phyloP scores from a whole-genome alignment of 1,140 invertebrate species.

The Lasaia peninsularis region DNA sequence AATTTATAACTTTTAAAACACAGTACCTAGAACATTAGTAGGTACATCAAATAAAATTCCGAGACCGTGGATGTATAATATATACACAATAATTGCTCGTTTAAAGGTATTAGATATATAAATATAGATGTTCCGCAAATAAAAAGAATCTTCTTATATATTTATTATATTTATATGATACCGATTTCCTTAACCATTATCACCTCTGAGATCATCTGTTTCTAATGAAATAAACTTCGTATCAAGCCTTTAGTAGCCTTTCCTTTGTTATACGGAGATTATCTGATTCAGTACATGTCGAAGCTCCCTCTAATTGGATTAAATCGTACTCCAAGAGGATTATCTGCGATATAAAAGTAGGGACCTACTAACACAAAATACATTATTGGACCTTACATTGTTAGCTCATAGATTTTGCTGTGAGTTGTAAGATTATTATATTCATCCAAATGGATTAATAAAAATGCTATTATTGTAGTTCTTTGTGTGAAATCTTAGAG shows the following conservation, averaged over 20 bases:
- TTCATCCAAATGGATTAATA: no score
- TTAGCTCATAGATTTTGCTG: neutral
- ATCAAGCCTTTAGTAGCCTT: slow-evolving; percentile 3
- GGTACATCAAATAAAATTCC: no score
- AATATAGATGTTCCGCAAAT: no score
- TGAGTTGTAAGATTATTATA: neutral
- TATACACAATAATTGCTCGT: no score
- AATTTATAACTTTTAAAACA: no score
- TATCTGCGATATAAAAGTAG: slow-evolving; percentile 2
- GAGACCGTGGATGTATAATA: no score
- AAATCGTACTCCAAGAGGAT: neutral
- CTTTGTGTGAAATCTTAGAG: neutral
- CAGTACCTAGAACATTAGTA: no score
- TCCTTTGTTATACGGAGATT: slow-evolving; percentile 1
- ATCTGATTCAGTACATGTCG: slow-evolving; percentile 5
- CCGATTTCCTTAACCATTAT: no score
- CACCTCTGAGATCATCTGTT: neutral
- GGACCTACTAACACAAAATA: neutral
- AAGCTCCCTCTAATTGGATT: slow-evolving; percentile 1
- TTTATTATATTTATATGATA: no score
- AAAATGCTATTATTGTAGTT: no score
- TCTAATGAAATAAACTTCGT: neutral
- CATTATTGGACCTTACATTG: neutral
- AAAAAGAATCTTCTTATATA: no score
- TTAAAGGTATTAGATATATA: no score